Evolutionary conservation across 2,113 vertebrate species (phyloP).

Genomic region (Taxidea taxus): DNA sequence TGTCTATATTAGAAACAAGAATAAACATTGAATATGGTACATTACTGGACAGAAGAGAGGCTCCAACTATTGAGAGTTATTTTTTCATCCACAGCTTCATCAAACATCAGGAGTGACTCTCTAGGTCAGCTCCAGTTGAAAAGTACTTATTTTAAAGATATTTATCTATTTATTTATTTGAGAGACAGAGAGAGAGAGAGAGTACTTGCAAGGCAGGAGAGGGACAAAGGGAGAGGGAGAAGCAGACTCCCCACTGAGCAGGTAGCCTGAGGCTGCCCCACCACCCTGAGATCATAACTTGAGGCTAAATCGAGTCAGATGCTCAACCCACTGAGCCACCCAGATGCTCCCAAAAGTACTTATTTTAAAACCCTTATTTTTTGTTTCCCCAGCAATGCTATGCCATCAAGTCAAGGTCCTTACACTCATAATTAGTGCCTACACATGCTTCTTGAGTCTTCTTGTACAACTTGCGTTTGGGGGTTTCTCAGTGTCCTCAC

Average conservation of each 20-base stretch:
- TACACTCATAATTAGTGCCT: background rate
- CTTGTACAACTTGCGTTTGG: background rate
- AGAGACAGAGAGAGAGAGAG: too few species aligned
- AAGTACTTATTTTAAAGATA: background rate
- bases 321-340: too few species aligned
- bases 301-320: too few species aligned
- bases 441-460: background rate
- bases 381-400: constrained; percentile 12
- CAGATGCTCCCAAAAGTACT: background rate
- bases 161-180: background rate
- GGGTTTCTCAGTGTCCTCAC: background rate
- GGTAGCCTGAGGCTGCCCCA: too few species aligned
- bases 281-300: too few species aligned
- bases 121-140: background rate
- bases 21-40: background rate
- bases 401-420: background rate
- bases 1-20: background rate
- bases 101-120: background rate
- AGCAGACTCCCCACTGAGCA: too few species aligned
- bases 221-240: too few species aligned
- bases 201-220: too few species aligned
- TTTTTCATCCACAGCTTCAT: background rate
- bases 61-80: background rate
- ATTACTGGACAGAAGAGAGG: background rate
- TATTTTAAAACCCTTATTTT: background rate